These are phyloP conservation scores for Poeciliopsis presidionis DNA, from an alignment of 2,797 vertebrate species.

Conservation along the genomic window DNA sequence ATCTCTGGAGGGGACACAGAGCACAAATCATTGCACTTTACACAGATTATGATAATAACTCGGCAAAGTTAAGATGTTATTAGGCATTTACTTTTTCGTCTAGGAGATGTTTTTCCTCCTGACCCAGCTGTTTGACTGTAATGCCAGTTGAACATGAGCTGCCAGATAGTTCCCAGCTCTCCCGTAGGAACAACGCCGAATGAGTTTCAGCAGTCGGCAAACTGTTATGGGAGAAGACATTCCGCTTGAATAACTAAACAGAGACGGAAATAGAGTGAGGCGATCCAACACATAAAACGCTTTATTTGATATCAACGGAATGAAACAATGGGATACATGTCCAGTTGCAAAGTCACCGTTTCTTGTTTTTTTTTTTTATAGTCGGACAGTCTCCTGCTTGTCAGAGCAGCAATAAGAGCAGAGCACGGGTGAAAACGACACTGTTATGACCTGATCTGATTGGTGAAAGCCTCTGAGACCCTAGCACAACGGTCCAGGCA, in stretches of 20 bases:
- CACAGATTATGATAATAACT: conserved; percentile 46
- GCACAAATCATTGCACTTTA: conserved; percentile 13
- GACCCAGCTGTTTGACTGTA: conserved; percentile 23
- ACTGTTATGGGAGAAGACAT: conserved; percentile 16
- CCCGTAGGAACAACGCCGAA: conserved; percentile 13
- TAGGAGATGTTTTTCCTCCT: conserved; percentile 20
- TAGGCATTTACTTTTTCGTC: conserved; percentile 37
- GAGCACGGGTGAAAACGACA: conserved; percentile 42
- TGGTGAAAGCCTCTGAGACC: conserved; percentile 39
- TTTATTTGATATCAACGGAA: conserved; percentile 23
- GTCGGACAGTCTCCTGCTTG: conserved; percentile 50
- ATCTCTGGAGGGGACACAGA: conserved; percentile 29
- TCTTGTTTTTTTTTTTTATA: conserved; percentile 11
- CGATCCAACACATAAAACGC: not conserved
- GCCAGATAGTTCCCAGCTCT: conserved; percentile 18
- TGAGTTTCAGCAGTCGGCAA: conserved; percentile 31
- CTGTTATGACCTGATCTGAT: conserved; percentile 30
- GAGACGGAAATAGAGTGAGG: conserved; percentile 33
- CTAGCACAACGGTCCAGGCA: conserved; percentile 36
- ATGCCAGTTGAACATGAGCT: conserved; percentile 22
- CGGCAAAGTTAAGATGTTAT: conserved; percentile 31
- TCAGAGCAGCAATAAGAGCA: conserved; percentile 39
- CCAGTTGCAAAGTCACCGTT: conserved; percentile 63
- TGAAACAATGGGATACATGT: conserved; percentile 53
- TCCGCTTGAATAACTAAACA: conserved; percentile 29